Evolutionary conservation across 2,888 invertebrate genomes (phyloP).

Genomic region (Napeogenes sylphis): DNA sequence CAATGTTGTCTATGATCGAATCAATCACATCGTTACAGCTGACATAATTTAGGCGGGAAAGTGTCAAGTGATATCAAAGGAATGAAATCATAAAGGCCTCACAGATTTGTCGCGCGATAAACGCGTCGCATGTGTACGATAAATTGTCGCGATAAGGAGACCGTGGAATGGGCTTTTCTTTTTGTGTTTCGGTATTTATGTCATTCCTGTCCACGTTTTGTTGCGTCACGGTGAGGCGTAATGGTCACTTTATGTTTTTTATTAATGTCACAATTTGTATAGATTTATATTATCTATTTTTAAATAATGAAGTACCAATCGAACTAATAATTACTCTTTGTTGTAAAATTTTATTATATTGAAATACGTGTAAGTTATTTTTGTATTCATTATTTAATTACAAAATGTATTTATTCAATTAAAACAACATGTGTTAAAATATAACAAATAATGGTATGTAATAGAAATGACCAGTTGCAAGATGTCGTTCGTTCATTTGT

Average conservation of each 20-base stretch:
- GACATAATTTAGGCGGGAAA: conserved; percentile 33
- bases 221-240: conserved; percentile 18
- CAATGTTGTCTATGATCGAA: conserved; percentile 17
- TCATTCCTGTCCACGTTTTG: conserved; percentile 24
- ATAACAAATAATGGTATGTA: conserved; percentile 16
- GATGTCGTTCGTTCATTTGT: conserved; percentile 14
- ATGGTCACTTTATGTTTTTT: conserved; percentile 2
- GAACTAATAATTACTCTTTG: background rate
- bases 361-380: no score
- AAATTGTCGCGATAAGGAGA: conserved; percentile 55
- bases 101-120: conserved; percentile 59
- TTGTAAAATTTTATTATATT: no score
- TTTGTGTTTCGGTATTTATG: conserved; percentile 33
- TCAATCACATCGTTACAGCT: conserved; percentile 23
- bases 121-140: conserved; percentile 45
- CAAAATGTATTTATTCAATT: no score
- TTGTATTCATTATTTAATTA: no score
- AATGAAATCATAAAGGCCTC: conserved; percentile 58
- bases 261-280: conserved; percentile 6
- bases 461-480: conserved; percentile 16
- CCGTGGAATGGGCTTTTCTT: conserved; percentile 34
- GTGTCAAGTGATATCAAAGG: conserved; percentile 53
- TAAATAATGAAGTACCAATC: background rate
- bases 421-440: conserved; percentile 8
- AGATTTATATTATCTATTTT: background rate